phyloP scores from a whole-genome alignment of 64 coral and sea anemone genomes.

The Platygyra sinensis region DNA sequence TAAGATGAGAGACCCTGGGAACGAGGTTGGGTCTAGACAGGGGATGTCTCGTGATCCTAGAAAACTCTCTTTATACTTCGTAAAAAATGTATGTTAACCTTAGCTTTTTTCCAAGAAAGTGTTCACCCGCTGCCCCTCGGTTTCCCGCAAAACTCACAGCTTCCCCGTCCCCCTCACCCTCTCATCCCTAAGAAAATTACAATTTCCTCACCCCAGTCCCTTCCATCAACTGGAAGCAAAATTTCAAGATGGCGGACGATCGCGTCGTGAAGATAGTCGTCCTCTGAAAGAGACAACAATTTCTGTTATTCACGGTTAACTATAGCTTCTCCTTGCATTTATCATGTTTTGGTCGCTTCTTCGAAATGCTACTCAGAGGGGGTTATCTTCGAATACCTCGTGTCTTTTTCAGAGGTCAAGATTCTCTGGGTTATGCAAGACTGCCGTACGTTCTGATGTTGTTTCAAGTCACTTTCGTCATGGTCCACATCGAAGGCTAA shows the following conservation, averaged over 20 bases:
- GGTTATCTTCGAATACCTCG: background rate
- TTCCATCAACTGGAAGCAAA: background rate
- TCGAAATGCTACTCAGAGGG: background rate
- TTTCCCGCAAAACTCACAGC: too few relatives aligned
- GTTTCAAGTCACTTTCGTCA: background rate
- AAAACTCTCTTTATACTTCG: too few relatives aligned
- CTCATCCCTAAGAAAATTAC: too few relatives aligned
- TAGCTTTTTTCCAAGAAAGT: too few relatives aligned
- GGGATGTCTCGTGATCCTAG: too few relatives aligned
- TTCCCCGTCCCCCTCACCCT: too few relatives aligned
- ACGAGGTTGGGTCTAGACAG: too few relatives aligned
- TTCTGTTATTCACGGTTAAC: background rate
- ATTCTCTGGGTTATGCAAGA: background rate
- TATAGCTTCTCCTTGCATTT: background rate
- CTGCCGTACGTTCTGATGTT: background rate
- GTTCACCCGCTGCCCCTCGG: too few relatives aligned
- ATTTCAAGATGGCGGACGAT: conserved; percentile 36
- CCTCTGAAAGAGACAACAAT: background rate
- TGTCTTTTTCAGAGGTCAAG: background rate
- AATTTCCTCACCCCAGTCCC: conserved; percentile 1
- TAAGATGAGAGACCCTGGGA: too few relatives aligned
- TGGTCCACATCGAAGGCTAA: background rate
- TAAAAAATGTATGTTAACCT: too few relatives aligned
- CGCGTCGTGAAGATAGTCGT: background rate
- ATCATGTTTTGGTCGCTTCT: conserved; percentile 15